Evolutionary conservation across 2,797 vertebrate genomes (phyloP), one percentile per base, ranked within the genome.

Genomic region (Tokudaia tokunoshimensis): DNA sequence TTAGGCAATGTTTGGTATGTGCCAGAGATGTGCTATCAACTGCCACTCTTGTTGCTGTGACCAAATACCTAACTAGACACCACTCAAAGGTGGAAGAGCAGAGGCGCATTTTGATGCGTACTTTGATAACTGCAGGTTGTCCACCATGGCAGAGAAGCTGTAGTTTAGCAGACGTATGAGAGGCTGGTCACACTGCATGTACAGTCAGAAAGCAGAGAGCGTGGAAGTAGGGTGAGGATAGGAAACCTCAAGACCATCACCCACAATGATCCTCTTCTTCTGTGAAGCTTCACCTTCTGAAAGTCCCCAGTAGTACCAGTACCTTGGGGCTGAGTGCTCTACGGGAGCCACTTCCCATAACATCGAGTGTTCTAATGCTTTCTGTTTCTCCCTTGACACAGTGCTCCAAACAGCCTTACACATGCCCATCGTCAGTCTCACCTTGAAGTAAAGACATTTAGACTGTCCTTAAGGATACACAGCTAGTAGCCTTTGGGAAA

Each of bases 131-230:
- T 78, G 74, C 41, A 50, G 20, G 75, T 34, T 4, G 24, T n/a
- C 57, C 13, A 24, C 10, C 12, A 76, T 47, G 29, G 12, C 31
- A 17, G 70, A 44, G 17, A 75, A 75, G 86, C 26, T 26, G n/a
- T 4, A 15, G 34, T 0, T 3, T 24, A 29, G 13, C 4, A 22
- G 37, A 8, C 44, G 11, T 6, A 19, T 6, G 29, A 19, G 55
- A 14, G 31, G 74, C 41, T 89, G 55, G 17, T 63, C 72, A 78
- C 17, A 22, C 3, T 22, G 11, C 1, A 37, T 74, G 24, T n/a
- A 4, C 2, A 61, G 74, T 78, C 74, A 63, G 57, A 47, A 63
- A 89, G 12, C 41, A 89, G 52, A 61, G 72, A 76, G 20, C 37
- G 12, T 6, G 13, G 41, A n/a, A 47, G 29, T 34, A 9, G 57